A percentile compares a stretch with the other conserved stretches of the same genome.
Evolutionary conservation across 2,113 vertebrate species (phyloP).

Genomic region (Tragulus kanchil): DNA sequence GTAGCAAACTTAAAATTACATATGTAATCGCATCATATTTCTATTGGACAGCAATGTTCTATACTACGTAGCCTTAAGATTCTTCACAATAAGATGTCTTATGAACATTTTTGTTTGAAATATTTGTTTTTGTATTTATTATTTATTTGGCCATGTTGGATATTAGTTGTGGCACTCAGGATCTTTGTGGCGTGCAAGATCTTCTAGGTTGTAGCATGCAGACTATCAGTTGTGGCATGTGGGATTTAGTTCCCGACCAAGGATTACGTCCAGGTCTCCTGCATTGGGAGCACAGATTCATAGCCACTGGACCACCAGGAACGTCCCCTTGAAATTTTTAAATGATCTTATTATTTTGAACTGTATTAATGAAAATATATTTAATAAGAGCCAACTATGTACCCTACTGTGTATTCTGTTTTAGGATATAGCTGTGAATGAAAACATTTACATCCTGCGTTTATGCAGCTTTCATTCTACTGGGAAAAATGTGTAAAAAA

Average conservation of each 20-base stretch:
- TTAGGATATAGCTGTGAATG: background rate
- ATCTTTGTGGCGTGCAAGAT: background rate
- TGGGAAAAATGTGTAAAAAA: background rate
- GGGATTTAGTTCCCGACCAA: background rate
- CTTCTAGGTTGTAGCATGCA: background rate
- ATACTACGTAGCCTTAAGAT: background rate
- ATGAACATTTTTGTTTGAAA: background rate
- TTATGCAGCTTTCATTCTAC: background rate
- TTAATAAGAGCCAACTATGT: constrained; percentile 12
- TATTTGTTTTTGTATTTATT: background rate
- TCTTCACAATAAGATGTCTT: background rate
- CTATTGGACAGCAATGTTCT: background rate
- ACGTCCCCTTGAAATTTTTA: background rate
- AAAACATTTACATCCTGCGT: constrained; percentile 22
- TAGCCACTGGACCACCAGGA: background rate
- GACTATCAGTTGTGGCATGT: background rate
- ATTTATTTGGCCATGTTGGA: background rate
- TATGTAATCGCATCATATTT: background rate
- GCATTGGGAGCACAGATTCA: background rate
- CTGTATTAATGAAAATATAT: constrained; percentile 51
- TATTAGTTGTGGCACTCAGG: background rate
- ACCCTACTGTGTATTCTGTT: background rate
- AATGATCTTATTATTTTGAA: constrained; percentile 32
- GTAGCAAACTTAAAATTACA: constrained; percentile 28
- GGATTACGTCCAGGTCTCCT: background rate